phyloP scores from a whole-genome alignment of 2,888 invertebrate species.

The Brachynemurus nebulosus region DNA sequence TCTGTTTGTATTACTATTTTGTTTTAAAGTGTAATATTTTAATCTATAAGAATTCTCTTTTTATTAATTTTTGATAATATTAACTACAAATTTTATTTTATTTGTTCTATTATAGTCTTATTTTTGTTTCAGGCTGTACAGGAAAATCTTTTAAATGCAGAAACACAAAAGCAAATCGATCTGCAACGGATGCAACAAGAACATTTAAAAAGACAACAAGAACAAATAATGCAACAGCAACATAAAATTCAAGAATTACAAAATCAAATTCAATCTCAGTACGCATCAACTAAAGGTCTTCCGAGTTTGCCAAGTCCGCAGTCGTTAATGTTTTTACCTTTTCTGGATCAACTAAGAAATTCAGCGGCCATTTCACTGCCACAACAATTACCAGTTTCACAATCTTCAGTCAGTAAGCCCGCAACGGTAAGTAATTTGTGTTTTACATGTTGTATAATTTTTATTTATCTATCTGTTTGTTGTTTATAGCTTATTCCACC shows the following conservation, averaged over 20 bases:
- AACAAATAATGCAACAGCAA: constrained; percentile 40
- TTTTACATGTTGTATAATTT: not conserved
- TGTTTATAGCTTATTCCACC: constrained; percentile 40
- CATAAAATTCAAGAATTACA: constrained; percentile 45
- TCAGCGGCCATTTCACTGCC: constrained; percentile 23
- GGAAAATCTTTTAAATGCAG: constrained; percentile 32
- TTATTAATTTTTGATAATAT: not conserved
- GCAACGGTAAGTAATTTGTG: not conserved
- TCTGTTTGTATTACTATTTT: constrained; percentile 2
- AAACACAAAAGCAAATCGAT: constrained; percentile 53
- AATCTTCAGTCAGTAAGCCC: constrained; percentile 6
- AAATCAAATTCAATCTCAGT: constrained; percentile 41
- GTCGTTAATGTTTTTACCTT: constrained; percentile 53
- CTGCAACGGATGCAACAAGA: constrained; percentile 54
- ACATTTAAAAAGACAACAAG: constrained; percentile 45
- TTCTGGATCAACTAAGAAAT: constrained; percentile 46
- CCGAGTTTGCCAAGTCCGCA: constrained; percentile 41
- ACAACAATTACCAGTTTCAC: constrained; percentile 23
- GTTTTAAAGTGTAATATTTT: not conserved
- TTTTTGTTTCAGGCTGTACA: constrained; percentile 16
- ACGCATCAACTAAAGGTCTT: constrained; percentile 28
- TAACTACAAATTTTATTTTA: not conserved
- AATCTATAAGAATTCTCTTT: too few relatives aligned
- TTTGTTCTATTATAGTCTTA: constrained; percentile 1
- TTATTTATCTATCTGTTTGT: constrained; percentile 3